Evolutionary conservation across 2,113 vertebrate species (phyloP).

Genomic region (Labeo catla): DNA sequence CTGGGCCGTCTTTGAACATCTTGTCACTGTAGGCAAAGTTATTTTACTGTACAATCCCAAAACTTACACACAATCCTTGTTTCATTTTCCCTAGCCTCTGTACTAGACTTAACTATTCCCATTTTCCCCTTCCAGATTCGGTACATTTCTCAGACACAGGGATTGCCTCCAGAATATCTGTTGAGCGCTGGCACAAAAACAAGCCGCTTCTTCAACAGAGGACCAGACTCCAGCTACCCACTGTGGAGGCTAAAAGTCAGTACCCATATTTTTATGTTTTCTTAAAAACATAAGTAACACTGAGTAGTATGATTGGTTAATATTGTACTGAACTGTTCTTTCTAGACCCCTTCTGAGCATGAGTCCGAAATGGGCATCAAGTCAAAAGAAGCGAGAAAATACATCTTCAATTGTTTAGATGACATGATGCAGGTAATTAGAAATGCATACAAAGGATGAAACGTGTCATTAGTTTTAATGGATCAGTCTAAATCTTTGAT

Average conservation of each 20-base stretch:
- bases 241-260: constrained; percentile 95
- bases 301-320: neutral
- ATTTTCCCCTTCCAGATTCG: constrained; percentile 83
- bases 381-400: constrained; percentile 98
- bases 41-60: neutral
- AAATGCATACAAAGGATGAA: neutral
- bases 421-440: constrained; percentile 94
- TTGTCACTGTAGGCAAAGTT: neutral
- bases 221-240: constrained; percentile 92
- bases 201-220: constrained; percentile 96
- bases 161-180: constrained; percentile 94
- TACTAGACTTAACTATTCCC: constrained; percentile 26
- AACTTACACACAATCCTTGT: neutral
- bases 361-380: constrained; percentile 97
- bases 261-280: neutral
- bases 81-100: neutral
- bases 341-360: constrained; percentile 92
- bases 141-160: constrained; percentile 98
- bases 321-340: constrained; percentile 12
- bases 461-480: neutral
- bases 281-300: neutral
- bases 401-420: constrained; percentile 98
- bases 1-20: too few species aligned
- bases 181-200: constrained; percentile 97
- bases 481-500: neutral